phyloP scores from a whole-genome alignment of 2,888 invertebrate genomes.

The Tetropium fuscum region DNA sequence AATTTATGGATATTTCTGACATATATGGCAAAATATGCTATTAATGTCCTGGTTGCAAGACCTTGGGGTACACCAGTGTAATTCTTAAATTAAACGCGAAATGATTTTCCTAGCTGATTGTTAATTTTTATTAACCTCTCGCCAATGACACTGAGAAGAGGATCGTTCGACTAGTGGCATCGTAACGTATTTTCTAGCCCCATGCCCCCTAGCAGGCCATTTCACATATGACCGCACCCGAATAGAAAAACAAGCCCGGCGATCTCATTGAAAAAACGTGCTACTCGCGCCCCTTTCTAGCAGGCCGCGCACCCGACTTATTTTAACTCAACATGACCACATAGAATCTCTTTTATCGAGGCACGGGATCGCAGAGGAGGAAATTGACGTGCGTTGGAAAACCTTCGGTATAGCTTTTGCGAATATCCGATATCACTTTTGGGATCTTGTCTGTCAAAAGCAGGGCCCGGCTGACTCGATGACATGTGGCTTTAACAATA shows the following conservation, averaged over 20 bases:
- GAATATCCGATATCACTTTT: slow-evolving; percentile 53
- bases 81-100: too few relatives aligned
- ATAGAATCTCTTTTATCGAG: slow-evolving; percentile 31
- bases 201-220: slow-evolving; percentile 65
- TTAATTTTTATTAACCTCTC: too few relatives aligned
- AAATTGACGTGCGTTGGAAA: slow-evolving; percentile 37
- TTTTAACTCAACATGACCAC: slow-evolving; percentile 28
- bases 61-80: too few relatives aligned
- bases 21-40: too few relatives aligned
- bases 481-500: slow-evolving; percentile 59
- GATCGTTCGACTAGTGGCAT: too few relatives aligned
- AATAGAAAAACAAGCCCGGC: slow-evolving; percentile 76
- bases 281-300: slow-evolving; percentile 57
- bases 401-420: slow-evolving; percentile 30
- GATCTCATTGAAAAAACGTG: slow-evolving; percentile 70
- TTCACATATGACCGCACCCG: slow-evolving; percentile 76
- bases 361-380: slow-evolving; percentile 16
- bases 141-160: too few relatives aligned
- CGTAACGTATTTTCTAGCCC: too few relatives aligned
- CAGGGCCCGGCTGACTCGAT: slow-evolving; percentile 49
- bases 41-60: too few relatives aligned
- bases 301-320: slow-evolving; percentile 27
- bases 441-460: slow-evolving; percentile 53
- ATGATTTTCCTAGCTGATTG: too few relatives aligned
- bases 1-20: too few relatives aligned